phyloP scores from a whole-genome alignment of 1,140 invertebrate species.

The Lepeophtheirus salmonis region DNA sequence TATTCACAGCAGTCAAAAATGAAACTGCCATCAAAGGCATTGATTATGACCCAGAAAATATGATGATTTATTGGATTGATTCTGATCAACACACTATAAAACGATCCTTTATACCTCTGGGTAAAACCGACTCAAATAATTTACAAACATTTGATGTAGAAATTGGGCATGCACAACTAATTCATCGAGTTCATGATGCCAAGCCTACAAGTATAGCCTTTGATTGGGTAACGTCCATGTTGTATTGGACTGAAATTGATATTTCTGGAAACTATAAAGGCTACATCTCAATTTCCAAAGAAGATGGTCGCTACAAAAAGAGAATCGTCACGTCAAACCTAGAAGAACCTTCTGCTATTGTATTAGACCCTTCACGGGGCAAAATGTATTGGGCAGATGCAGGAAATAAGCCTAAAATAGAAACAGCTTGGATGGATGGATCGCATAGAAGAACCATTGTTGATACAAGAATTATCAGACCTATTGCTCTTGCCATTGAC shows the following conservation, averaged over 20 bases:
- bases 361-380: constrained; percentile 63
- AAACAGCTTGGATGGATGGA: constrained; percentile 88
- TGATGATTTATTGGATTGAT: constrained; percentile 84
- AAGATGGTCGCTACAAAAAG: constrained; percentile 68
- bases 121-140: constrained; percentile 33
- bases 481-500: constrained; percentile 72
- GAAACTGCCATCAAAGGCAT: constrained; percentile 69
- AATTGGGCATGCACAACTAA: constrained; percentile 60
- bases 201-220: constrained; percentile 66
- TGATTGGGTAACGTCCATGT: constrained; percentile 75
- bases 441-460: constrained; percentile 58
- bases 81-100: constrained; percentile 71
- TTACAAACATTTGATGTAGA: constrained; percentile 31
- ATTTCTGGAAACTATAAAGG: constrained; percentile 40
- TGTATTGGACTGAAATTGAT: constrained; percentile 84
- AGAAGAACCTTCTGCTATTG: constrained; percentile 64
- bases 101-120: constrained; percentile 67
- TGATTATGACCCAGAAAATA: constrained; percentile 55
- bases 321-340: constrained; percentile 42
- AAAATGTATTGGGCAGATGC: constrained; percentile 75
- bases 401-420: constrained; percentile 61
- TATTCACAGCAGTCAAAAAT: constrained; percentile 51
- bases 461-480: constrained; percentile 53
- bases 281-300: constrained; percentile 61
- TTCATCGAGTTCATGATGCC: constrained; percentile 39